Evolutionary conservation across 2,888 invertebrate species (phyloP), one percentile per base, ranked within the genome.

Genomic region (Lycophotia porphyrea): DNA sequence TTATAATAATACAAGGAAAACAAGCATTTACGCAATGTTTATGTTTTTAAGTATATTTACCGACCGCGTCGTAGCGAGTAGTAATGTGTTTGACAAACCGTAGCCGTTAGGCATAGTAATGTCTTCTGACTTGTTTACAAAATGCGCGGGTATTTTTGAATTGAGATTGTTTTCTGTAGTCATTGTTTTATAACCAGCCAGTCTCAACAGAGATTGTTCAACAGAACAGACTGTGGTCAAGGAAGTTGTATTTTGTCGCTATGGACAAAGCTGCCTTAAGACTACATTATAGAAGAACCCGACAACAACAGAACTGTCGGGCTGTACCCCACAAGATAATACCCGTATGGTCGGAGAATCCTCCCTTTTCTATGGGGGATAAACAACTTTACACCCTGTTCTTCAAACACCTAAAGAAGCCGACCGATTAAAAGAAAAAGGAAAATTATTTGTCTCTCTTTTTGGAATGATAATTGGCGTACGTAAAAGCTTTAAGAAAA

Each of bases 1-100:
- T 69, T 76, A 76, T 65, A 58, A 67, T 78, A 69, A 39, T 49
- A 61, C 21, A 27, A 44, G 44, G 18, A 61, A 80, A 82, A 82
- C 61, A 84, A 52, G 31, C 71, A 63, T 61, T 84, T 80, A 84
- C 77, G 70, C 61, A 71, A 84, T 84, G 82, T 82, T 84, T 84
- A 74, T 71, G 58, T 82, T 84, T 76, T 55, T 42, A 73, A 73
- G 76, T 74, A 80, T 84, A 80, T 86, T 86, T 86, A 84, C 86
- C 76, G 75, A 86, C 73, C 47, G 73, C 78, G 61, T 67, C 76
- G 73, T 73, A 76, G 61, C 65, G 78, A 36, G 73, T 76, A 75
- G 78, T 86, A 78, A 82, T 82, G 84, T 80, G 86, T 86, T 84
- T 84, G 80, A 74, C 77, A 77, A 77, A 69, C 44, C 42, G 77